phyloP scores from a whole-genome alignment of 1,140 invertebrate genomes.

The Protaetia brevitarsis region DNA sequence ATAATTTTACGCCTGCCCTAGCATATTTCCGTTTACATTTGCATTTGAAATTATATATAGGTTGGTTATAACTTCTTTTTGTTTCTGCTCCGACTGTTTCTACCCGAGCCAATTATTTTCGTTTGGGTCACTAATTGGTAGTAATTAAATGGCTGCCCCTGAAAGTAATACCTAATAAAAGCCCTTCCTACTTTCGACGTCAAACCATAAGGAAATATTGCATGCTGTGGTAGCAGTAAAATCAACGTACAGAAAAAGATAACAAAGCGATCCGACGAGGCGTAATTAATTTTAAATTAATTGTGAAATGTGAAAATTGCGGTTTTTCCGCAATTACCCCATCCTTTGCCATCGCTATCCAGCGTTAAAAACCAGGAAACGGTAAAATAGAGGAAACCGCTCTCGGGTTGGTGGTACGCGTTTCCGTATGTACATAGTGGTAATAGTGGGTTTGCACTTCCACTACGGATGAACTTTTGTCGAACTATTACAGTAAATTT shows the following conservation, averaged over 20 bases:
- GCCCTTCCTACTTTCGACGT: neutral
- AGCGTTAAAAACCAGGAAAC: neutral
- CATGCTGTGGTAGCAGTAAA: neutral
- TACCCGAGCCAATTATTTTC: conserved; percentile 3
- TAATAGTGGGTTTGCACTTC: no score
- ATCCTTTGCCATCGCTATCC: neutral
- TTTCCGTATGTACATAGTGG: no score
- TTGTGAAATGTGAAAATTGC: neutral
- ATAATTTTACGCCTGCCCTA: no score
- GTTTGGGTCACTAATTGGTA: neutral
- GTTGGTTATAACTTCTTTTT: no score
- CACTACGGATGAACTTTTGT: no score
- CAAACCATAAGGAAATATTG: neutral
- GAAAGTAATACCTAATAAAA: neutral
- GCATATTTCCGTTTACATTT: no score
- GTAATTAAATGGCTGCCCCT: neutral
- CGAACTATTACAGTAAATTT: no score
- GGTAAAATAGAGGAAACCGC: neutral
- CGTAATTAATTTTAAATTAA: conserved; percentile 2
- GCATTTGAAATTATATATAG: no score
- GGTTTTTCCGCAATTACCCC: conserved; percentile 7
- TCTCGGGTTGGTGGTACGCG: neutral
- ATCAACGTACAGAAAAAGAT: neutral
- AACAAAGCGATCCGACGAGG: neutral
- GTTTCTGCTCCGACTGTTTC: no score